Base-by-base conservation (phyloP, 2,888 invertebrate genomes). In the Poecilus cupreus region DNA sequence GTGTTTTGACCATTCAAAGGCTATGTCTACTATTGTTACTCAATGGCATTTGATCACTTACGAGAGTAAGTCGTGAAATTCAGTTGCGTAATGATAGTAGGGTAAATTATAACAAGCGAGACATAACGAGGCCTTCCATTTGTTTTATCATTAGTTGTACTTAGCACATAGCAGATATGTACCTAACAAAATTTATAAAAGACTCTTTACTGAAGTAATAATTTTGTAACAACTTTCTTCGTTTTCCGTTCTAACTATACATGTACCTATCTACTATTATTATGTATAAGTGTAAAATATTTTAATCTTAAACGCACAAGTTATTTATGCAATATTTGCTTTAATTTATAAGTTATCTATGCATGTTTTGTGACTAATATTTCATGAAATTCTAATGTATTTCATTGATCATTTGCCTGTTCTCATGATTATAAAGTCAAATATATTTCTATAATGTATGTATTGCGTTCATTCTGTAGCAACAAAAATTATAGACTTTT, bases 161-260 rank as follows among this genome's bases (percentile, higher is more conserved):
- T 79, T 79, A 79, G 79, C 79, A 79, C 68, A 79, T 79, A 79
- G 79, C 68, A 49, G 79, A 79, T 72, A 80, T 80, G 80, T 80
- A 80, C 74, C 72, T 80, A 80, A 72, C 80, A 70, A 68, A 79
- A 79, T 80, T 43, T 80, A 79, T 79, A 80, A 70, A 79, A 72
- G 72, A 72, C 72, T 64, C 46, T 76, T 64, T 79, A 80, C 54
- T 79, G 60, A 79, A 49, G 37, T 68, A 60, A 49, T 51, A 68
- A 32, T 68, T 68, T 68, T 68, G 18, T 68, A 60, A 60, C n/a
- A 43, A 60, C 46, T 46, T 77, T 43, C 20, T 32, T 57, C 8
- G 64, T 68, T 72, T 80, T 79, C 49, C n/a, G 49, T 77, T 77
- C 22, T 37, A 60, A 20, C 18, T 79, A 78, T 68, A 68, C 51